Percentiles rank a stretch among this genome's conserved stretches.
phyloP scores from a whole-genome alignment of 2,797 vertebrate genomes.

The Sebastes dallii region DNA sequence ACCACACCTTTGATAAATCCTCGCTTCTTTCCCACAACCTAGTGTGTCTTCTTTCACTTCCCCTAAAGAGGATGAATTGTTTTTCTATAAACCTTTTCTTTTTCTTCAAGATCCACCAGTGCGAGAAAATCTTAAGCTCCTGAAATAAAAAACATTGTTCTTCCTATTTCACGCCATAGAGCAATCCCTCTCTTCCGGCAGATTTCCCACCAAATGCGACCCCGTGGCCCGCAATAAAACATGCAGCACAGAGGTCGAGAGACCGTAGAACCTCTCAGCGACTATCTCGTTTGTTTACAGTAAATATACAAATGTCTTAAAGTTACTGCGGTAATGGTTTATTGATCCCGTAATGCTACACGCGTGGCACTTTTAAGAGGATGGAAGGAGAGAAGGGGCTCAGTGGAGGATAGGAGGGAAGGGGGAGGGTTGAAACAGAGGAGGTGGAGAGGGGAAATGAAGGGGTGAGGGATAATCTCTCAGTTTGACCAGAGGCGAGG shows the following conservation, averaged over 20 bases:
- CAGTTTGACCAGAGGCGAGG: conserved; percentile 59
- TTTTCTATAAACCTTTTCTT: conserved; percentile 5
- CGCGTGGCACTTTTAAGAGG: conserved; percentile 1
- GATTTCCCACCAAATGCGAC: conserved; percentile 19
- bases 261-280: not conserved
- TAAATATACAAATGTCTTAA: conserved; percentile 46
- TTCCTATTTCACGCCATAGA: conserved; percentile 14
- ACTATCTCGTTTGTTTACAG: conserved; percentile 34
- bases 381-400: not conserved
- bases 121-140: conserved; percentile 22
- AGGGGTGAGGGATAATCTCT: conserved; percentile 66
- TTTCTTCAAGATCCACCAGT: not conserved
- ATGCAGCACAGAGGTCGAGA: not conserved
- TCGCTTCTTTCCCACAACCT: not conserved
- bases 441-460: conserved; percentile 34
- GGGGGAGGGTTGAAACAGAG: conserved; percentile 3
- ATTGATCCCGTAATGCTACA: conserved; percentile 38
- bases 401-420: not conserved
- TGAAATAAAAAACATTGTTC: conserved; percentile 9
- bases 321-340: conserved; percentile 35
- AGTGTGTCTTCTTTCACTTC: not conserved
- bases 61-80: conserved; percentile 12
- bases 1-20: not conserved
- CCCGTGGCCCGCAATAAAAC: not conserved
- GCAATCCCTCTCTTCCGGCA: conserved; percentile 1